phyloP scores from a whole-genome alignment of 2,113 vertebrate species.

The Phodopus roborovskii region DNA sequence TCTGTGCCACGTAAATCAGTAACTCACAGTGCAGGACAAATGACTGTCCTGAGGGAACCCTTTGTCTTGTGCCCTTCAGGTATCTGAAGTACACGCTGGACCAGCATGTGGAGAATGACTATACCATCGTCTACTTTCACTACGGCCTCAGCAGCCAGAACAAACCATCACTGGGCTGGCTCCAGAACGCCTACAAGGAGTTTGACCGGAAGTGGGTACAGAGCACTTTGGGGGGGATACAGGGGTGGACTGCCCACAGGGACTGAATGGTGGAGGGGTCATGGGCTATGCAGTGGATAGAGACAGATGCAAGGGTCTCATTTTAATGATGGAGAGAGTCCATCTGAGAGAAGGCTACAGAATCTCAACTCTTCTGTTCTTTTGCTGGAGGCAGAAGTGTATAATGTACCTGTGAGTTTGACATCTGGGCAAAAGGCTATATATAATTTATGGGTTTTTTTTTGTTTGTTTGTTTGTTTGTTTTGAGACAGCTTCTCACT shows the following conservation, averaged over 20 bases:
- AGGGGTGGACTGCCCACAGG: rapidly evolving
- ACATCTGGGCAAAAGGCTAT: not conserved
- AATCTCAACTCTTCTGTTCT: too few species aligned
- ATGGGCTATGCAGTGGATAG: rapidly evolving
- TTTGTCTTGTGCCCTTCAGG: slow-evolving; percentile 75
- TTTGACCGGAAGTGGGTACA: slow-evolving; percentile 92
- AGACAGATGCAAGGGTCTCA: not conserved
- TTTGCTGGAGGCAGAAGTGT: not conserved
- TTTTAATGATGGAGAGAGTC: not conserved
- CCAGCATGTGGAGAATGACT: slow-evolving; percentile 92
- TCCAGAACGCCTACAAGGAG: slow-evolving; percentile 90
- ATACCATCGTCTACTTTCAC: slow-evolving; percentile 92
- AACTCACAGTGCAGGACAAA: rapidly evolving
- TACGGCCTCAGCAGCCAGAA: slow-evolving; percentile 90
- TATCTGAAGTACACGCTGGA: slow-evolving; percentile 92
- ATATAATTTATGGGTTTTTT: not conserved
- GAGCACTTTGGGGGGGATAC: rapidly evolving
- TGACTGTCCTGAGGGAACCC: not conserved
- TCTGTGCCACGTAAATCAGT: rapidly evolving
- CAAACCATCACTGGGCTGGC: slow-evolving; percentile 91
- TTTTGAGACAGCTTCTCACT: not conserved
- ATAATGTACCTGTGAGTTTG: not conserved
- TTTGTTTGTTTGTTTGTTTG: too few species aligned
- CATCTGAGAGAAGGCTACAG: not conserved
- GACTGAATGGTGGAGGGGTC: not conserved